Evolutionary conservation across 2,888 invertebrate genomes (phyloP), one percentile per base, ranked within the genome.

Genomic region (Cataglyphis albicans): DNA sequence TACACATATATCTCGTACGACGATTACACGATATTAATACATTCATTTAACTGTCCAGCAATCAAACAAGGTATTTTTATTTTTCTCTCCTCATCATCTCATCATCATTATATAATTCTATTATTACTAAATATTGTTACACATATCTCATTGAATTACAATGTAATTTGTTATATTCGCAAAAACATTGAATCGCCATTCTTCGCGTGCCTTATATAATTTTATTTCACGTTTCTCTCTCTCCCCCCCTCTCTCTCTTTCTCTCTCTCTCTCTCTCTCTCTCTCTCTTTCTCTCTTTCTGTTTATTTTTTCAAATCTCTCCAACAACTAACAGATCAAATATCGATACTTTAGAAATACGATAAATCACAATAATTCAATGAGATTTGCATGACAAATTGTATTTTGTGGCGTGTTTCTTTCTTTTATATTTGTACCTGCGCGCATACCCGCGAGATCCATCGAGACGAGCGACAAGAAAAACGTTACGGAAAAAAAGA

Each of bases 11-110:
- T 94, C 92, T 94, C 93, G 92, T 94, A 94, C 93, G 93, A 94
- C 94, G 94, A 92, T 94, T 94, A 94, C 94, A 94, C 93, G 93
- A 93, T 94, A 94, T 94, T 94, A 94, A 94, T 94, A 94, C 94
- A 94, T 93, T 94, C 92, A 94, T 94, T 94, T 93, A 94, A 94
- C 94, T 94, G 94, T 94, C 94, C 94, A 94, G 94, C 94, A 94
- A 94, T 94, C 94, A 94, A 94, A 94, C 93, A 94, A 94, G 94
- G 91, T 93, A 93, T 93, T 93, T 93, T 93, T 92, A 91, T 90
- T 84, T 86, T 84, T 86, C 81, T 84, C 75, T 84, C 63, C 76
- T 63, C 67, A 68, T 70, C 72, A 67, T 73, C 44, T 84, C 81
- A 81, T 84, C 57, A 82, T 83, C 81, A 68, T 84, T 81, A 83